Percentiles rank a stretch among this genome's conserved stretches.
These are phyloP conservation scores for Urocitellus parryii DNA, from an alignment of 2,113 vertebrate genomes.

Conservation along the genomic window DNA sequence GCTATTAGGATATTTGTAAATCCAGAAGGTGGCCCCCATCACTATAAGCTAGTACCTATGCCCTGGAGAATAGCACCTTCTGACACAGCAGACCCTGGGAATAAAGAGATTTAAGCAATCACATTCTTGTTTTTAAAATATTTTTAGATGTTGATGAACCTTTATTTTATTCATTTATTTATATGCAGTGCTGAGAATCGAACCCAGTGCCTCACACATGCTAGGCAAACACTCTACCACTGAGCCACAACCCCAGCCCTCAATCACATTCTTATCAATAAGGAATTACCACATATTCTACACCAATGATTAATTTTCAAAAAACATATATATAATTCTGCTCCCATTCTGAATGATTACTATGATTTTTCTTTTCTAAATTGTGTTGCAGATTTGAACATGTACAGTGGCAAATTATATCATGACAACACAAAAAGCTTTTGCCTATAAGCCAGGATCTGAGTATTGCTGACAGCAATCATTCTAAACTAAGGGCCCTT, in stretches of 20 bases:
- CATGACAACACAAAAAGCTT: not conserved
- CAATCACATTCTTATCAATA: not conserved
- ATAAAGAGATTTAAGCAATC: not conserved
- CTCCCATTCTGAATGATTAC: slow-evolving; percentile 22
- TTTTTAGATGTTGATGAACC: no score
- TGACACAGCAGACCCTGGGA: not conserved
- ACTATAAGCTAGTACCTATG: not conserved
- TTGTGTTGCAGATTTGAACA: slow-evolving; percentile 39
- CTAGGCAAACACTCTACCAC: no score
- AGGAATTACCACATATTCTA: not conserved
- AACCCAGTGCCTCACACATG: no score
- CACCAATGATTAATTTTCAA: not conserved
- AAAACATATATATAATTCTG: slow-evolving; percentile 24
- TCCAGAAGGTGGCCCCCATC: slow-evolving; percentile 40
- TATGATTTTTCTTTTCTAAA: slow-evolving; percentile 47
- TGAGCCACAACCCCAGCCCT: no score
- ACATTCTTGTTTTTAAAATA: not conserved
- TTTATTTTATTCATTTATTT: no score
- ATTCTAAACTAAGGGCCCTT: slow-evolving; percentile 30
- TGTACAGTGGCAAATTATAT: not conserved
- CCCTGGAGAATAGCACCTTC: slow-evolving; percentile 17
- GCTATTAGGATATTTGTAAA: not conserved
- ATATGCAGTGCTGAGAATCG: no score
- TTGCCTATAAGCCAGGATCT: not conserved
- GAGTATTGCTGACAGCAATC: not conserved